These are phyloP conservation scores for Cephonodes hylas DNA, from an alignment of 2,888 invertebrate genomes.

Conservation along the genomic window DNA sequence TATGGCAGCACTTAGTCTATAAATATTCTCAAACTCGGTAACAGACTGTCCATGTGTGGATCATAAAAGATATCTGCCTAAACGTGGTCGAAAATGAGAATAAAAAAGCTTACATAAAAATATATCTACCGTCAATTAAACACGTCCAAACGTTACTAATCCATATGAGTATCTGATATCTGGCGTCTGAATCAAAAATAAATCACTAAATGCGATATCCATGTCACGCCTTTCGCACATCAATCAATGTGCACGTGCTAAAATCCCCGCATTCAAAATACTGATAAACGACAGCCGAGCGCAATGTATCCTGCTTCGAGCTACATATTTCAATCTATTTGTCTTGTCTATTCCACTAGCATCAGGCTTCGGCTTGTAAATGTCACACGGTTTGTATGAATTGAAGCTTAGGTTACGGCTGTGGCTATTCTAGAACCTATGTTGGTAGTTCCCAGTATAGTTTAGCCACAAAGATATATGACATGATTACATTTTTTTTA, in stretches of 20 bases:
- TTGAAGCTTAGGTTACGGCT: not conserved
- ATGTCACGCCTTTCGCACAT: not conserved
- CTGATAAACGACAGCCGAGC: not conserved
- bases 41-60: too few species aligned
- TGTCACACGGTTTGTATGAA: not conserved
- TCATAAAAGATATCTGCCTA: too few species aligned
- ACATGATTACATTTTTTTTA: too few species aligned
- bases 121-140: too few species aligned
- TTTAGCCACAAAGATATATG: too few species aligned
- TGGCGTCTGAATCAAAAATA: not conserved
- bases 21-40: too few species aligned
- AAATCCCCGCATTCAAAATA: not conserved
- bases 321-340: not conserved
- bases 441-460: too few species aligned
- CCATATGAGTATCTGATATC: too few species aligned
- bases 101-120: too few species aligned
- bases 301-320: not conserved
- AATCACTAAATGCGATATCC: not conserved
- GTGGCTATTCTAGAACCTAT: not conserved
- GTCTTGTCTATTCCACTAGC: not conserved
- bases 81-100: too few species aligned
- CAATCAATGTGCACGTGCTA: not conserved
- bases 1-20: too few species aligned
- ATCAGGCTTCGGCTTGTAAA: not conserved
- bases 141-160: too few species aligned